A percentile compares a stretch with the other conserved stretches of the same genome.
Conservation (phyloP, 2,797 vertebrate species). For the Denticeps clupeoides region DNA sequence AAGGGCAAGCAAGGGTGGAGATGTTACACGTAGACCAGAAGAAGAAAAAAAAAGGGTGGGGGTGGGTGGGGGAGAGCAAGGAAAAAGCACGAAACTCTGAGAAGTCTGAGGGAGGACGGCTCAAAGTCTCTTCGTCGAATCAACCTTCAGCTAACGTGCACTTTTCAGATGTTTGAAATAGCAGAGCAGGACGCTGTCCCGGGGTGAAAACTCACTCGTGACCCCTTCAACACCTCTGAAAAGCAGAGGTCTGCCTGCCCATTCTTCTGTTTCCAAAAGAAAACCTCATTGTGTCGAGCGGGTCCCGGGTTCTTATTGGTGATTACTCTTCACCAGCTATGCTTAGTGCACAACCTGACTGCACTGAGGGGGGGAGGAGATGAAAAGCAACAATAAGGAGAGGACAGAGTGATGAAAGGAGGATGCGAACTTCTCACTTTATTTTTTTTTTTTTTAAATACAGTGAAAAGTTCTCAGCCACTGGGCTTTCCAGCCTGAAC, state of each 20-base stretch:
- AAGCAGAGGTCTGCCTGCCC: constrained; percentile 22
- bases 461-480: constrained; percentile 25
- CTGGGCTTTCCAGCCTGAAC: constrained; percentile 45
- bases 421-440: no score
- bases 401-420: neutral
- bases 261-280: constrained; percentile 14
- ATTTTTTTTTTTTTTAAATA: constrained; percentile 20
- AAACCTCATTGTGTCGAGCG: constrained; percentile 18
- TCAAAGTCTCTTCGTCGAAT: constrained; percentile 6
- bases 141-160: constrained; percentile 5
- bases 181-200: constrained; percentile 4
- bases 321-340: neutral
- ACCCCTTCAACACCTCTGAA: constrained; percentile 19
- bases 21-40: constrained; percentile 2
- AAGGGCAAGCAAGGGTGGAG: constrained; percentile 16
- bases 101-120: neutral
- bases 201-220: constrained; percentile 18
- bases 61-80: neutral
- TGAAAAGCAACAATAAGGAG: neutral
- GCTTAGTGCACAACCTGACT: neutral
- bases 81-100: neutral
- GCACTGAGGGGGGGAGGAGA: neutral
- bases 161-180: neutral
- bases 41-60: neutral
- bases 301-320: neutral